phyloP scores from a whole-genome alignment of 2,888 invertebrate genomes.

The Serripes groenlandicus region DNA sequence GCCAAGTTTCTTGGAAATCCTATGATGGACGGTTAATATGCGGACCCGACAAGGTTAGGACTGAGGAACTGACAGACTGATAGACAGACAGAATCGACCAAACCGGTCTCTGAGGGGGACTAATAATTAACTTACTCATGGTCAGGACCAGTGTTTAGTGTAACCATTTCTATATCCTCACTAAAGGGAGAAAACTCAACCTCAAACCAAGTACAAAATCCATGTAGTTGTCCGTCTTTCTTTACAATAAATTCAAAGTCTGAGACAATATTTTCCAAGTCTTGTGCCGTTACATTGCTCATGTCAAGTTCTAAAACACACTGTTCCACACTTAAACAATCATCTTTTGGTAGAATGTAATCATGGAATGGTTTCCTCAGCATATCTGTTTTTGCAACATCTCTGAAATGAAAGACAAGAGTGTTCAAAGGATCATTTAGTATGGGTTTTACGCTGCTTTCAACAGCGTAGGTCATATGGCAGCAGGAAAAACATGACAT shows the following conservation, averaged over 20 bases:
- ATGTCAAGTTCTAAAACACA: conserved; percentile 67
- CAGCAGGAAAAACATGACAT: too few species aligned
- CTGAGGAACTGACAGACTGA: too few species aligned
- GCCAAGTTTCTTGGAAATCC: too few species aligned
- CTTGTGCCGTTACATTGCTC: conserved; percentile 56
- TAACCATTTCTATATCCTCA: conserved; percentile 44
- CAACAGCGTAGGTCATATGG: too few species aligned
- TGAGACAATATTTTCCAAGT: conserved; percentile 68
- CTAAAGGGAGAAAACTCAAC: conserved; percentile 67
- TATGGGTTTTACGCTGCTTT: too few species aligned
- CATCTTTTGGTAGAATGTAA: conserved; percentile 60
- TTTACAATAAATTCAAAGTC: conserved; percentile 66
- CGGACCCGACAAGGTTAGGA: too few species aligned
- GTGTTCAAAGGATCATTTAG: too few species aligned
- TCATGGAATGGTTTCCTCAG: conserved; percentile 69
- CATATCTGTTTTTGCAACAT: conserved; percentile 65
- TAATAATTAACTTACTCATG: conserved; percentile 75
- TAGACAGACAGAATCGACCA: too few species aligned
- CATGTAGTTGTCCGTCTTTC: conserved; percentile 67
- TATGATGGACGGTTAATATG: too few species aligned
- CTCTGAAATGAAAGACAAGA: conserved; percentile 64
- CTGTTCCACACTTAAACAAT: conserved; percentile 62
- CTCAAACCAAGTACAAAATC: conserved; percentile 77
- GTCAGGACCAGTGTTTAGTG: conserved; percentile 73
- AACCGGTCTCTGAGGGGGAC: too few species aligned